Base-by-base conservation (phyloP, 2,113 vertebrate genomes). In the Copsychus sechellarum region DNA sequence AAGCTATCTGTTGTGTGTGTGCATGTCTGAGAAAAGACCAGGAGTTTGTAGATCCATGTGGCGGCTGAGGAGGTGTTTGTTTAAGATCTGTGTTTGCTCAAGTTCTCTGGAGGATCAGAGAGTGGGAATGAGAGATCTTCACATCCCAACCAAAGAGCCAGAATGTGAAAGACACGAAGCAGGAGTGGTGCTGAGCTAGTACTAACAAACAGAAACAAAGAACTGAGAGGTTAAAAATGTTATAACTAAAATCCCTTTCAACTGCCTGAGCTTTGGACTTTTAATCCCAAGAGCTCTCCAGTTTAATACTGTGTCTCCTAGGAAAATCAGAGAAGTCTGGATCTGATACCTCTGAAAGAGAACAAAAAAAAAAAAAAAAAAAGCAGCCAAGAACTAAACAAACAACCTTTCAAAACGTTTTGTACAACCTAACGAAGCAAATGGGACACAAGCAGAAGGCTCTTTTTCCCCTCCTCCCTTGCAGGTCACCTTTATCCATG, bases 401-500 rank as follows among this genome's bases (percentile, higher is more conserved):
- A 96, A 67, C 79, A 81, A 54, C 62, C 64, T 88, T 90, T 90
- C 88, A 88, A 88, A 95, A 45, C 9, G 6, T 95, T 96, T 96
- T 94, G 95, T 86, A 77, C 76, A 83, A 90, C 58, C 88, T 92
- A 90, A 93, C 0, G 42, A 90, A 95, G 90, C 76, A 96, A 93
- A 92, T 23, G 76, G 76, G 79, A 80, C 80, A 66, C 34, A 31
- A 47, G 76, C 76, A 83, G 88, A 67, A 31, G 0, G 23, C 28
- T 17, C 51, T 33, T 31, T 2, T 0, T 0, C 14, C 42, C 29
- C 62, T 24, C 88, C 72, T 48, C 31, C 67, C 47, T 86, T 25
- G 71, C 92, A 94, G 95, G 96, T 97, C 96, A 94, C 96, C 94
- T 96, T 95, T 97, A 93, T 92, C 94, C 91, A n/a, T 40, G 95